phyloP scores from a whole-genome alignment of 2,113 vertebrate species.

The Acrocephalus arundinaceus region DNA sequence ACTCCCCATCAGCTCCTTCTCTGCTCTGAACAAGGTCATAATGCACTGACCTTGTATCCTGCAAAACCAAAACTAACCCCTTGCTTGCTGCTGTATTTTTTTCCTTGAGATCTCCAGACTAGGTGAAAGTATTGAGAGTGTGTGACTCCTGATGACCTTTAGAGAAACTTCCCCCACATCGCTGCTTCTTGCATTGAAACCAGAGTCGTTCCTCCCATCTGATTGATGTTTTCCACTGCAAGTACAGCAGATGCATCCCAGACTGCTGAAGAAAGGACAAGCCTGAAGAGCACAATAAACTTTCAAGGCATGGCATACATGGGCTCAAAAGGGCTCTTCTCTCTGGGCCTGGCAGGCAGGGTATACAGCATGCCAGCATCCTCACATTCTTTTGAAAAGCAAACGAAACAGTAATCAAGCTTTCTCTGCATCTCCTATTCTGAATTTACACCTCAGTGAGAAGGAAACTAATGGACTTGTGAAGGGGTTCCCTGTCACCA shows the following conservation, averaged over 20 bases:
- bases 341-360: neutral
- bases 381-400: neutral
- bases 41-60: neutral
- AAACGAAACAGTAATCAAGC: neutral
- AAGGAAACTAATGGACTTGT: neutral
- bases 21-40: neutral
- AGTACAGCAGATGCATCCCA: slow-evolving; percentile 8
- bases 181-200: neutral
- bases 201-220: neutral
- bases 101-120: neutral
- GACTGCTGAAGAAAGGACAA: neutral
- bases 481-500: neutral
- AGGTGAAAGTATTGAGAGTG: neutral
- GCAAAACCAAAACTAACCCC: neutral
- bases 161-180: neutral
- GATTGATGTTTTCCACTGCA: neutral
- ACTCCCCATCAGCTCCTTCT: neutral
- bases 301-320: neutral
- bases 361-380: neutral
- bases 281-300: neutral
- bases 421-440: neutral
- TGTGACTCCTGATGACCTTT: neutral
- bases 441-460: neutral
- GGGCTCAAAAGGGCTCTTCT: neutral
- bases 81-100: neutral